Conservation (phyloP, 2,888 invertebrate genomes). For the Cheilosia vulpina region DNA sequence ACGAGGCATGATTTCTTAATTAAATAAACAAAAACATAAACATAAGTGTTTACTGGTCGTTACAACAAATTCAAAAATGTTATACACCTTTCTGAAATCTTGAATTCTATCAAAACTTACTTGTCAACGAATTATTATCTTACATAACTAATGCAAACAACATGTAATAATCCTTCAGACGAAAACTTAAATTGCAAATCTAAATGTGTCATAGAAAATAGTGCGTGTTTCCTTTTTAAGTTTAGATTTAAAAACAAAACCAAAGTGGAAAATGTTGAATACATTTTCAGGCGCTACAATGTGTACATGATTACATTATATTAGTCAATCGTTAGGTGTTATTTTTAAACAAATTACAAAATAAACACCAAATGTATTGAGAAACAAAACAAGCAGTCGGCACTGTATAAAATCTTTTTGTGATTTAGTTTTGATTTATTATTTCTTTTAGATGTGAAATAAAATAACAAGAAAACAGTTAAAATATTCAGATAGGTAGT, state of each 20-base stretch:
- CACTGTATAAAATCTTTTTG: constrained; percentile 36
- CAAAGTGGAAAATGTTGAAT: constrained; percentile 54
- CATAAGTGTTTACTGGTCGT: constrained; percentile 42
- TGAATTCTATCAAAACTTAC: constrained; percentile 50
- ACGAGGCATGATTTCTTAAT: constrained; percentile 53
- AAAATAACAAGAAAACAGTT: constrained; percentile 16
- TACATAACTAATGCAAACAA: constrained; percentile 10
- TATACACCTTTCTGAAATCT: constrained; percentile 37
- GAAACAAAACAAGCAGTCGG: constrained; percentile 43
- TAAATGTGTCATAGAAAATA: constrained; percentile 68
- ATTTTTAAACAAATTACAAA: constrained; percentile 46
- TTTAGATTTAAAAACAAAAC: constrained; percentile 51
- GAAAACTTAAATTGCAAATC: constrained; percentile 26
- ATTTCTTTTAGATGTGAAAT: constrained; percentile 44
- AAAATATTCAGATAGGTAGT: constrained; percentile 14
- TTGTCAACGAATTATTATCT: constrained; percentile 54
- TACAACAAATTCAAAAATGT: constrained; percentile 45
- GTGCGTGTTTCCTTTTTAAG: constrained; percentile 61
- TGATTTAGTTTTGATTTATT: constrained; percentile 2
- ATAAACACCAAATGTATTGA: constrained; percentile 50
- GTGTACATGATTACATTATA: constrained; percentile 80
- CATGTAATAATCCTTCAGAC: constrained; percentile 36
- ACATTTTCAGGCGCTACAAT: constrained; percentile 79
- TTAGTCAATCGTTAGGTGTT: constrained; percentile 59
- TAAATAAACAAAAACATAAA: constrained; percentile 24